Base-by-base conservation (phyloP, 2,113 vertebrate genomes). In the Chelonoidis abingdonii region DNA sequence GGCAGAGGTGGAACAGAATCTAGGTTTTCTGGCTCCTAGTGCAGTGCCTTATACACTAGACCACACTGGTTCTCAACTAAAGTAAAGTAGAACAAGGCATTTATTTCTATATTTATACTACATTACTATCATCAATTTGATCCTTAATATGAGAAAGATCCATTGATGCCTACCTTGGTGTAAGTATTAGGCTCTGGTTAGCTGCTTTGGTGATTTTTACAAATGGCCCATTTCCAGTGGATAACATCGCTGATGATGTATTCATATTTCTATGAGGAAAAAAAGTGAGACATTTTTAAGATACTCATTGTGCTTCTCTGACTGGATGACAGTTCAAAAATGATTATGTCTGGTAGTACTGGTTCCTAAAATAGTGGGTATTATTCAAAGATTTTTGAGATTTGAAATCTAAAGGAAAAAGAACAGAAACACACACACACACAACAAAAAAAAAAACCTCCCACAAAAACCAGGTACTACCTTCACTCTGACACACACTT, bases 221-320 rank as follows among this genome's bases (percentile, higher is more conserved):
- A 96, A 99, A 99, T 0, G 98, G 98, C 4, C 98, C 98, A 41
- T 97, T 96, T 93, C 95, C 96, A 35, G 94, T 92, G 52, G 87
- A 89, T 82, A 79, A 83, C 1, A 97, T 81, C 24, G 97, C 10
- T 50, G 93, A 91, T 0, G 95, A 98, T 47, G 62, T 95, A 2
- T 98, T 98, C 86, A 93, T 97, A 69, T 92, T 97, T 83, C 99
- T 99, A 86, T 5, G 31, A 31, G 56, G 96, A 87, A 87, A 82
- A 87, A 69, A 85, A 4, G 72, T 13, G 19, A 2, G 10, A 1
- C 14, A 56, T 56, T 86, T 80, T 92, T 94, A 85, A 93, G 57
- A 76, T 79, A 94, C 78, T 80, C 90, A 52, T 59, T 14, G 5
- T 84, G n/a, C 89, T 97, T 78, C 35, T 65, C 14, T 24, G 50